Conservation (phyloP, 1,140 invertebrate species). For the Philotrypesis tridentata region DNA sequence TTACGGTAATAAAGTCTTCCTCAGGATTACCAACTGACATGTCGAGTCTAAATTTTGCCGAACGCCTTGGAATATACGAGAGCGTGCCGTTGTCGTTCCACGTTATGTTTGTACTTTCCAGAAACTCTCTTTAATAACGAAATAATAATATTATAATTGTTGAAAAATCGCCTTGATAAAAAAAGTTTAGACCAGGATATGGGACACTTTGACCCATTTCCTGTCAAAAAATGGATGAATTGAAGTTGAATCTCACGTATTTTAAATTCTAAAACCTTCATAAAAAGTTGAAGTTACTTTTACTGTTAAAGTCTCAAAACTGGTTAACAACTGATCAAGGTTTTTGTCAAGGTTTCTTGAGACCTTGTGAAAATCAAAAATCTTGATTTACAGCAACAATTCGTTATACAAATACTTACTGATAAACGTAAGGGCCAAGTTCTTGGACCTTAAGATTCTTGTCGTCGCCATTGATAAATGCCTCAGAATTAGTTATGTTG, state of each 20-base stretch:
- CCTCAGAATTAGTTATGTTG: constrained; percentile 86
- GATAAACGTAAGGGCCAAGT: constrained; percentile 90
- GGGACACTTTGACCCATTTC: too few species aligned
- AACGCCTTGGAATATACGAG: constrained; percentile 81
- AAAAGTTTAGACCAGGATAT: too few species aligned
- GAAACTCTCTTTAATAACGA: constrained; percentile 79
- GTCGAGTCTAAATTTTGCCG: constrained; percentile 79
- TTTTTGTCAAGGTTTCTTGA: too few species aligned
- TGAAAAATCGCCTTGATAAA: too few species aligned
- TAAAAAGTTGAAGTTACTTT: too few species aligned
- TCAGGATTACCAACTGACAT: constrained; percentile 81
- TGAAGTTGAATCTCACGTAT: too few species aligned
- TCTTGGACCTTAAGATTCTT: constrained; percentile 79
- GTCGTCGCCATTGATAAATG: constrained; percentile 80
- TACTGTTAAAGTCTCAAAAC: too few species aligned
- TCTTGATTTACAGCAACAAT: too few species aligned
- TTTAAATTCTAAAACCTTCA: neutral
- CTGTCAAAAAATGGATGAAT: too few species aligned
- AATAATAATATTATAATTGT: neutral
- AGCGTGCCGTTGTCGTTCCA: constrained; percentile 86
- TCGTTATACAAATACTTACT: too few species aligned
- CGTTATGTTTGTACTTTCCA: constrained; percentile 80
- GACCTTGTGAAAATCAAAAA: too few species aligned
- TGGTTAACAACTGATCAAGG: too few species aligned
- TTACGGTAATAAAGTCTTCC: constrained; percentile 78